Conservation (phyloP, 2,888 invertebrate species). For the Dryocosmus kuriphilus region DNA sequence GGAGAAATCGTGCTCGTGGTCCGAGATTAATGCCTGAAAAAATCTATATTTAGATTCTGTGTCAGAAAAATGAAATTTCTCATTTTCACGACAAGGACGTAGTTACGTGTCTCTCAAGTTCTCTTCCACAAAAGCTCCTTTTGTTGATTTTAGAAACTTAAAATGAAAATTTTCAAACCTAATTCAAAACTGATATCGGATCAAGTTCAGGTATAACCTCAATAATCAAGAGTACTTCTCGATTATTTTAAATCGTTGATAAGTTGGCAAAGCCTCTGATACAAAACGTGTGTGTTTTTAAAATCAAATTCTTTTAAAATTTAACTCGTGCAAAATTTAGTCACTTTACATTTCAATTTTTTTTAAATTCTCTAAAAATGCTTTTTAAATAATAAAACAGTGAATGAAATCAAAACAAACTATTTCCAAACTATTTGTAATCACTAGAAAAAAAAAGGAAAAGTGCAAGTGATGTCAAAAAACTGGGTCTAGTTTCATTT, state of each 20-base stretch:
- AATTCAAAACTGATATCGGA: constrained; percentile 54
- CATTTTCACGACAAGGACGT: constrained; percentile 51
- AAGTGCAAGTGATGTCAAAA: constrained; percentile 17
- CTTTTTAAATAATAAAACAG: background rate
- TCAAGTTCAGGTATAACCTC: constrained; percentile 69
- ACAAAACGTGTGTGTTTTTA: constrained; percentile 11
- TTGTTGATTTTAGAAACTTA: background rate
- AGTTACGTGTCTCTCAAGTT: constrained; percentile 44
- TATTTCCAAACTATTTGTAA: background rate
- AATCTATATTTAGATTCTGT: constrained; percentile 66
- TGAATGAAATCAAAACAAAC: background rate
- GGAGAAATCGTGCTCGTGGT: constrained; percentile 46
- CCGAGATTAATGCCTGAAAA: constrained; percentile 59
- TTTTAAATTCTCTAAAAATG: background rate
- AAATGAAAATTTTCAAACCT: constrained; percentile 16
- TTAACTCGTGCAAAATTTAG: background rate
- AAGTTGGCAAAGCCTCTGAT: constrained; percentile 41
- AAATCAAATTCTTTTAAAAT: background rate
- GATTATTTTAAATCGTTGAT: constrained; percentile 61
- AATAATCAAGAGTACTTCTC: constrained; percentile 58
- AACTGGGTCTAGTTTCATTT: background rate
- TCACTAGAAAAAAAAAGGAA: background rate
- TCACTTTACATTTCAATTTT: background rate
- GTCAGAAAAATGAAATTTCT: constrained; percentile 53
- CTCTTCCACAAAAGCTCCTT: constrained; percentile 23